These are phyloP conservation scores for Patella caerulea DNA, from an alignment of 2,888 invertebrate genomes.

Conservation along the genomic window DNA sequence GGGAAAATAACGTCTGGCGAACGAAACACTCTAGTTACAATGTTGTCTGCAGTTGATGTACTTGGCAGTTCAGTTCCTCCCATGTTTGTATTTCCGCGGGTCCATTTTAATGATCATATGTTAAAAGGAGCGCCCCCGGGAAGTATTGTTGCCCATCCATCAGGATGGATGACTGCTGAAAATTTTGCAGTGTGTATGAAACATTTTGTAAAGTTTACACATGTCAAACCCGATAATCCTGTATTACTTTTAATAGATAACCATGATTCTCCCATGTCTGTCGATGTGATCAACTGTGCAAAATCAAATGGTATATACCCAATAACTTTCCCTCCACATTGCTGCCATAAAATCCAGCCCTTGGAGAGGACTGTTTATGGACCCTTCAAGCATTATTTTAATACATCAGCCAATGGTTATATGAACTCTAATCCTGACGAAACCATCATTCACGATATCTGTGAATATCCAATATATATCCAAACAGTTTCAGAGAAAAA, in stretches of 20 bases:
- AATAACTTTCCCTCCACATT: constrained; percentile 70
- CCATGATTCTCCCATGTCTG: constrained; percentile 54
- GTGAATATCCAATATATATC: too few species aligned
- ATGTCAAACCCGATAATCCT: constrained; percentile 49
- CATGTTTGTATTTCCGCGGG: constrained; percentile 32
- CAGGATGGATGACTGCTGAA: constrained; percentile 60
- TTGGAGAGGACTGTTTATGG: constrained; percentile 56
- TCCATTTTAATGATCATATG: constrained; percentile 8
- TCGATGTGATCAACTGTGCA: constrained; percentile 55
- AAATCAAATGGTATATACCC: constrained; percentile 67
- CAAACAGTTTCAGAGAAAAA: too few species aligned
- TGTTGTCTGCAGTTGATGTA: constrained; percentile 22
- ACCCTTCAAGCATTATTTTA: too few species aligned
- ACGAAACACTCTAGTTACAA: constrained; percentile 13
- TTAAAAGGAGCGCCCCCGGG: constrained; percentile 14
- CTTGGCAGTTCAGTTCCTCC: constrained; percentile 28
- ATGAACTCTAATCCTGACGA: too few species aligned
- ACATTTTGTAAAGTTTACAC: constrained; percentile 51
- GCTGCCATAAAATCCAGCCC: constrained; percentile 71
- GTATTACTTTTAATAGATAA: constrained; percentile 61
- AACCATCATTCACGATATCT: too few species aligned
- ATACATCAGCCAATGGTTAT: too few species aligned
- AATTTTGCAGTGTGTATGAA: constrained; percentile 51
- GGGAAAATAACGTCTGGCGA: constrained; percentile 28
- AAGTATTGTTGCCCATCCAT: constrained; percentile 9